A percentile compares a stretch with the other conserved stretches of the same genome.
These are phyloP conservation scores for Columba janthina DNA, from an alignment of 2,113 vertebrate genomes.

Conservation along the genomic window DNA sequence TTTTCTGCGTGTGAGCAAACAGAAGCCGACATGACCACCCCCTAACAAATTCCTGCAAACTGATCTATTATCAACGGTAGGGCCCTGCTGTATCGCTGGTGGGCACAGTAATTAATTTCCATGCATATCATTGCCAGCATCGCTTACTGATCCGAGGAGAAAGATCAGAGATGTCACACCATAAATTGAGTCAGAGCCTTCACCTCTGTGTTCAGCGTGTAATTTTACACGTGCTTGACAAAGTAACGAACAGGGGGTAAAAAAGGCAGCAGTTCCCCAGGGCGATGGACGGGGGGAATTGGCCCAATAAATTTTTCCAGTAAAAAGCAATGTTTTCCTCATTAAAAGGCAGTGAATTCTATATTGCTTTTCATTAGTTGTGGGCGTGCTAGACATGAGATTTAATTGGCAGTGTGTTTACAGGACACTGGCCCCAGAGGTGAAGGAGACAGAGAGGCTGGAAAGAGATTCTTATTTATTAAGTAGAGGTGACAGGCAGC, in stretches of 20 bases:
- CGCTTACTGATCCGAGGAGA: constrained; percentile 80
- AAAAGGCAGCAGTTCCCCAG: constrained; percentile 74
- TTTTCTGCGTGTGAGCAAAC: constrained; percentile 45
- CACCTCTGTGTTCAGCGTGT: constrained; percentile 74
- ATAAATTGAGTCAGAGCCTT: constrained; percentile 89
- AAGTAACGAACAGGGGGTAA: constrained; percentile 77
- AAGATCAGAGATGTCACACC: constrained; percentile 85
- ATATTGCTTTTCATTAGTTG: constrained; percentile 98
- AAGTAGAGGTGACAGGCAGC: constrained; percentile 92
- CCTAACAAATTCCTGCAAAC: constrained; percentile 74
- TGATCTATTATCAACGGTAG: constrained; percentile 68
- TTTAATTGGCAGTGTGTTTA: constrained; percentile 95
- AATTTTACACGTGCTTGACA: constrained; percentile 83
- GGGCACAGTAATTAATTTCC: constrained; percentile 87
- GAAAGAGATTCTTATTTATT: constrained; percentile 99
- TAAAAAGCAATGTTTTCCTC: constrained; percentile 95
- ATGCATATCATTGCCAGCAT: constrained; percentile 93
- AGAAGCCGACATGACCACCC: constrained; percentile 30
- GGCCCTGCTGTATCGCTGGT: constrained; percentile 52
- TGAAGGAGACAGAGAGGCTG: constrained; percentile 79
- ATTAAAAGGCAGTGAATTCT: constrained; percentile 98
- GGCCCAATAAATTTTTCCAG: constrained; percentile 96
- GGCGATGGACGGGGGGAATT: constrained; percentile 93
- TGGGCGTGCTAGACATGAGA: constrained; percentile 88
- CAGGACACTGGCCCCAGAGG: constrained; percentile 77